Percentiles rank a stretch among this genome's conserved stretches.
Evolutionary conservation across 2,888 invertebrate species (phyloP).

Genomic region (Antheraea assamensis): DNA sequence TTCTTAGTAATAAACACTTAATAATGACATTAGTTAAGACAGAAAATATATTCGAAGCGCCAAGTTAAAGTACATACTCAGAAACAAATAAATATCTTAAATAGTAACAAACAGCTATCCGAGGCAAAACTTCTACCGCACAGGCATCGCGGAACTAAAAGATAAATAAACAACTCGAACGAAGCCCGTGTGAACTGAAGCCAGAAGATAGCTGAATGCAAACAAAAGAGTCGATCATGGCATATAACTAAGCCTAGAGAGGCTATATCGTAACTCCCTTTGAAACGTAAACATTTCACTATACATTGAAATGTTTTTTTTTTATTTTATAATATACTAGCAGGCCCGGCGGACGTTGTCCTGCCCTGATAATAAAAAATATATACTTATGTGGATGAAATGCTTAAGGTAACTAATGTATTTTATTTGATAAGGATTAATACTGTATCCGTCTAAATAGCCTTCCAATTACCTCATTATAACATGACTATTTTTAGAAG

Average conservation of each 20-base stretch:
- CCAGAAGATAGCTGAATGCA: slow-evolving; percentile 24
- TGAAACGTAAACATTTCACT: slow-evolving; percentile 24
- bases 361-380: no score
- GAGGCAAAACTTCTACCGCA: slow-evolving; percentile 16
- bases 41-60: background rate
- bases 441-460: no score
- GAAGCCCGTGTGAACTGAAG: slow-evolving; percentile 27
- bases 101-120: background rate
- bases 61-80: background rate
- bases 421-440: no score
- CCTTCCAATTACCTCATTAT: no score
- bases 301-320: background rate
- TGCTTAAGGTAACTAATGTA: no score
- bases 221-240: slow-evolving; percentile 42
- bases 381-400: no score
- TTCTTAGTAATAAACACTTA: background rate
- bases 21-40: background rate
- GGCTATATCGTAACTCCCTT: slow-evolving; percentile 29
- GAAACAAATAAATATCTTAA: background rate
- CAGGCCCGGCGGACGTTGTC: no score
- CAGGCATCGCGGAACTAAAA: slow-evolving; percentile 12
- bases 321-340: background rate
- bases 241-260: slow-evolving; percentile 26
- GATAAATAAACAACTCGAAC: slow-evolving; percentile 22
- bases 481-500: no score